phyloP scores from a whole-genome alignment of 1,140 invertebrate genomes.

The Muscidifurax raptorellus region DNA sequence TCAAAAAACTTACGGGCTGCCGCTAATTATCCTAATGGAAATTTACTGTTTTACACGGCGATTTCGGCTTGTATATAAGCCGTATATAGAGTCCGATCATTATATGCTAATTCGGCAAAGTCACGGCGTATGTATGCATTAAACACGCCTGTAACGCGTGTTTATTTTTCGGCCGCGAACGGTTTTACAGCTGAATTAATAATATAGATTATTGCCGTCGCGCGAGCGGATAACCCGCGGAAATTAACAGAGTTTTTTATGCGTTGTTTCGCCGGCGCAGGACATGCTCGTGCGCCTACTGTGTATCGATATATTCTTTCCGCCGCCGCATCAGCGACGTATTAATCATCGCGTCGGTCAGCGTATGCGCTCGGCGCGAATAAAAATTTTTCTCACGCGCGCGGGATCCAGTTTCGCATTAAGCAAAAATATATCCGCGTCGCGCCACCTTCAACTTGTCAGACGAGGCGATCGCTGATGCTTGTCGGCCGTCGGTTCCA shows the following conservation, averaged over 20 bases:
- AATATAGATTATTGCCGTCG: slow-evolving; percentile 16
- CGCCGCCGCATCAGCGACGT: background rate
- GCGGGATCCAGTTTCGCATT: background rate
- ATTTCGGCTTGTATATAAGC: background rate
- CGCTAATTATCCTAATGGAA: slow-evolving; percentile 30
- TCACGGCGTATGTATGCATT: background rate
- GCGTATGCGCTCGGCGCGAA: background rate
- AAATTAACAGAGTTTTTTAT: slow-evolving; percentile 19
- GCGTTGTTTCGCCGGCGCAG: background rate
- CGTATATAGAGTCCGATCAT: background rate
- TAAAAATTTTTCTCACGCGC: slow-evolving; percentile 8
- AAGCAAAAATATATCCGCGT: background rate
- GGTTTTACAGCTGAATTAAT: slow-evolving; percentile 13
- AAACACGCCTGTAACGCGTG: background rate
- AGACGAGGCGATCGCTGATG: background rate
- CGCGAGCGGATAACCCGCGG: background rate
- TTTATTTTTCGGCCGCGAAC: slow-evolving; percentile 5
- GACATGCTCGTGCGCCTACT: background rate
- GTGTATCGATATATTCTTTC: background rate
- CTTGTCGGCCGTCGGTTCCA: background rate
- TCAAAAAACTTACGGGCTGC: background rate
- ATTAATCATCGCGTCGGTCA: slow-evolving; percentile 5
- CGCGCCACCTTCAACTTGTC: background rate
- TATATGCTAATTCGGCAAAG: background rate
- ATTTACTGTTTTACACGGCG: background rate